phyloP scores from a whole-genome alignment of 1,140 invertebrate genomes.

The Lordiphosa collinella region DNA sequence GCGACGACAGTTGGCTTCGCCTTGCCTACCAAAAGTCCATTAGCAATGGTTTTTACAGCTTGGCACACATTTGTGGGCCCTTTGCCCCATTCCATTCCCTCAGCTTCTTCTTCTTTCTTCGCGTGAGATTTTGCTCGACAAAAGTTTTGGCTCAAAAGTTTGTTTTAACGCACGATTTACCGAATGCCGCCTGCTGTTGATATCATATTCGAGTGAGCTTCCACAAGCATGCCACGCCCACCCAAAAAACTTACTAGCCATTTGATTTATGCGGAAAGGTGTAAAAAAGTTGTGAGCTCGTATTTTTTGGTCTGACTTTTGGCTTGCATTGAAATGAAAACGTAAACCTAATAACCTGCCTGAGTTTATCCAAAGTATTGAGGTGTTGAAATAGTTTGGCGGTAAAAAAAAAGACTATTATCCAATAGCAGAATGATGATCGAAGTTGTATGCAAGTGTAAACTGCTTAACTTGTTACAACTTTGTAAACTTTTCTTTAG shows the following conservation, averaged over 20 bases:
- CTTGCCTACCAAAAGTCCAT: conserved; percentile 66
- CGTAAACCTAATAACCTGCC: conserved; percentile 9
- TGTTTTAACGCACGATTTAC: conserved; percentile 75
- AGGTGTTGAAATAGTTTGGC: conserved; percentile 3
- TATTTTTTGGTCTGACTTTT: conserved; percentile 16
- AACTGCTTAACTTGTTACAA: too few species aligned
- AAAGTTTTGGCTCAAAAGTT: conserved; percentile 62
- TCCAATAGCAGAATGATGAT: too few species aligned
- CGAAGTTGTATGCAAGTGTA: too few species aligned
- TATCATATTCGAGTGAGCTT: conserved; percentile 63
- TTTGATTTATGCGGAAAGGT: conserved; percentile 64
- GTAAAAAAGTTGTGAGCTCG: conserved; percentile 36
- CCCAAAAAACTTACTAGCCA: conserved; percentile 33
- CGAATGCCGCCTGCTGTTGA: conserved; percentile 63
- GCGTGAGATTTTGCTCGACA: conserved; percentile 68
- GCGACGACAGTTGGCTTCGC: conserved; percentile 56
- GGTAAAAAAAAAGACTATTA: too few species aligned
- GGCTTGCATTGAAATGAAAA: conserved; percentile 20
- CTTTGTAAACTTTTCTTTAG: too few species aligned
- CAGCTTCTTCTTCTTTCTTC: conserved; percentile 11
- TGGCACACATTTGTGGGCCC: conserved; percentile 61
- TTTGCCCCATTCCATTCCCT: neutral
- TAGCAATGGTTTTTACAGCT: conserved; percentile 74
- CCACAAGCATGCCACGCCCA: conserved; percentile 36
- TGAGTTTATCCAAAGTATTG: conserved; percentile 1